Evolutionary conservation across 2,113 vertebrate species (phyloP).

Genomic region (Antigone vipio): DNA sequence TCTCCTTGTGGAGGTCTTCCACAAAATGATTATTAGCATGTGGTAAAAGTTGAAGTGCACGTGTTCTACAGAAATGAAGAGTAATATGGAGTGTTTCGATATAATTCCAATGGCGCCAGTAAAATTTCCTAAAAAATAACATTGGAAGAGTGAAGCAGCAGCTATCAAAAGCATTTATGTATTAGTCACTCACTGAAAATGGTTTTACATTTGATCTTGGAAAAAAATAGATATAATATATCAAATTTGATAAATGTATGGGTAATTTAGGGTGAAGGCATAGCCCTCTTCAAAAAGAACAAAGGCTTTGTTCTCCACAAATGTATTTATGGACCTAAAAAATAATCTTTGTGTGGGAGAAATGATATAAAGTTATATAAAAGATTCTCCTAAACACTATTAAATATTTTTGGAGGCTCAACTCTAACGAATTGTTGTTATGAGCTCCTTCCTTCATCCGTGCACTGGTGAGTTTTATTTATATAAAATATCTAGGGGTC

Average conservation of each 20-base stretch:
- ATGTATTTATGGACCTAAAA: neutral
- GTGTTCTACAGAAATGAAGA: neutral
- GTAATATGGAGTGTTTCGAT: neutral
- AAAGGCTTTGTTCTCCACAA: neutral
- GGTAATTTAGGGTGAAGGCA: neutral
- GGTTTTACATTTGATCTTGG: neutral
- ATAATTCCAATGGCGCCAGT: neutral
- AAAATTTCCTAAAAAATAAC: neutral
- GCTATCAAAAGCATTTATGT: neutral
- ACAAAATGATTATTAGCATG: neutral
- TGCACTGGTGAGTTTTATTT: neutral
- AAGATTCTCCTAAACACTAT: neutral
- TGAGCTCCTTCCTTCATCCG: neutral
- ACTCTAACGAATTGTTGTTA: neutral
- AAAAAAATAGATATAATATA: neutral
- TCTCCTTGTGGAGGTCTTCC: neutral
- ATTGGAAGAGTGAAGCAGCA: neutral
- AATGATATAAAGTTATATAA: neutral
- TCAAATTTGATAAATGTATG: neutral
- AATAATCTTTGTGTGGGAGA: neutral
- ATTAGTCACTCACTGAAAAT: neutral
- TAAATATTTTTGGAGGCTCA: neutral
- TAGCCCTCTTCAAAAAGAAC: neutral
- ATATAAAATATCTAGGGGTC: neutral
- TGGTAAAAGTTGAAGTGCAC: fast-evolving